Conservation (phyloP, 2,888 invertebrate species). For the Atrina japonica region DNA sequence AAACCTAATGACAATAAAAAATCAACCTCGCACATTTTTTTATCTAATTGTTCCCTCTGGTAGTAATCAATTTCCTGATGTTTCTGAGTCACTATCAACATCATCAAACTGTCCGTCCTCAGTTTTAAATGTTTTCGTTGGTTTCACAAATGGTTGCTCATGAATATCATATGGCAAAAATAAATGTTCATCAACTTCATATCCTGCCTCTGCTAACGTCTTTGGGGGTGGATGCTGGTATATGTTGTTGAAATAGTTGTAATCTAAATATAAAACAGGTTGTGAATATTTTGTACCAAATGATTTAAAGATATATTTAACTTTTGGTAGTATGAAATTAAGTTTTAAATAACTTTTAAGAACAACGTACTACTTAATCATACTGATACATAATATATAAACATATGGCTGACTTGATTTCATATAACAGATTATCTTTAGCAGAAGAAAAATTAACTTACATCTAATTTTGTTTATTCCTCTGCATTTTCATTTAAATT, state of each 20-base stretch:
- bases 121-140: constrained; percentile 33
- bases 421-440: too few species aligned
- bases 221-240: constrained; percentile 40
- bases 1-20: too few species aligned
- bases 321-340: too few species aligned
- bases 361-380: too few species aligned
- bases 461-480: too few species aligned
- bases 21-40: too few species aligned
- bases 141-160: constrained; percentile 46
- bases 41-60: neutral
- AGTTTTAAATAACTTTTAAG: too few species aligned
- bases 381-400: too few species aligned
- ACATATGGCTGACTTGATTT: too few species aligned
- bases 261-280: constrained; percentile 13
- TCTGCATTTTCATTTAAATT: too few species aligned
- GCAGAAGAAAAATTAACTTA: too few species aligned
- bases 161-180: constrained; percentile 62
- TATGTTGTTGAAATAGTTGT: constrained; percentile 38
- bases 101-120: constrained; percentile 63
- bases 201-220: constrained; percentile 42
- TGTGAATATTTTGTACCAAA: neutral
- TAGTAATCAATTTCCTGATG: neutral
- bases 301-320: neutral
- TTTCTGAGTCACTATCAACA: constrained; percentile 25
- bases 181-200: constrained; percentile 35